These are phyloP conservation scores for Erebia palarica DNA, from an alignment of 2,888 invertebrate genomes.

Conservation along the genomic window DNA sequence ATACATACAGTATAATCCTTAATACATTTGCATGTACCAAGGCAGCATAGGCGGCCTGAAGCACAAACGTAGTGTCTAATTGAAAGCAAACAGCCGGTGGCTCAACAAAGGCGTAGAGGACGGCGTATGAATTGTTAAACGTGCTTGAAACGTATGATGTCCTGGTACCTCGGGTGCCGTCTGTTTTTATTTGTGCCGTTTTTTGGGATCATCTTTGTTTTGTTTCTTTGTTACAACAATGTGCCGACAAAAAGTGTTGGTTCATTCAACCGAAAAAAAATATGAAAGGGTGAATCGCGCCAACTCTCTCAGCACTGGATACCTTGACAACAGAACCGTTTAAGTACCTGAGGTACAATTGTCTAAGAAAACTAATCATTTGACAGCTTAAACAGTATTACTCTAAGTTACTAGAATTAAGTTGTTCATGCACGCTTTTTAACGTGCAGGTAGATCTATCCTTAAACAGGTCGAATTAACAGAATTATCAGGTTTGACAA, in stretches of 20 bases:
- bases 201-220: not conserved
- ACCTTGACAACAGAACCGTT: not conserved
- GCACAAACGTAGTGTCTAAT: slow-evolving; percentile 47
- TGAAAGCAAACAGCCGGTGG: slow-evolving; percentile 48
- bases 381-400: too few relatives aligned
- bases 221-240: not conserved
- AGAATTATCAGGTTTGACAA: too few relatives aligned
- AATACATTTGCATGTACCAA: slow-evolving; percentile 33
- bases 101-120: slow-evolving; percentile 44
- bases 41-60: slow-evolving; percentile 30
- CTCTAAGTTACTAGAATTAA: too few relatives aligned
- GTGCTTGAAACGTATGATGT: slow-evolving; percentile 37
- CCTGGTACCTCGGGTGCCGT: slow-evolving; percentile 35
- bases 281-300: too few relatives aligned
- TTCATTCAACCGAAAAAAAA: not conserved
- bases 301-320: too few relatives aligned
- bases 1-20: slow-evolving; percentile 34
- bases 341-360: too few relatives aligned
- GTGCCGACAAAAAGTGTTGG: not conserved
- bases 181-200: slow-evolving; percentile 13
- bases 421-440: too few relatives aligned
- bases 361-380: too few relatives aligned
- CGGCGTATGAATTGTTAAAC: slow-evolving; percentile 46
- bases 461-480: too few relatives aligned
- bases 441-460: too few relatives aligned